Percentiles rank a stretch among this genome's conserved stretches.
Evolutionary conservation across 2,797 vertebrate species (phyloP).

Genomic region (Amblyraja radiata): DNA sequence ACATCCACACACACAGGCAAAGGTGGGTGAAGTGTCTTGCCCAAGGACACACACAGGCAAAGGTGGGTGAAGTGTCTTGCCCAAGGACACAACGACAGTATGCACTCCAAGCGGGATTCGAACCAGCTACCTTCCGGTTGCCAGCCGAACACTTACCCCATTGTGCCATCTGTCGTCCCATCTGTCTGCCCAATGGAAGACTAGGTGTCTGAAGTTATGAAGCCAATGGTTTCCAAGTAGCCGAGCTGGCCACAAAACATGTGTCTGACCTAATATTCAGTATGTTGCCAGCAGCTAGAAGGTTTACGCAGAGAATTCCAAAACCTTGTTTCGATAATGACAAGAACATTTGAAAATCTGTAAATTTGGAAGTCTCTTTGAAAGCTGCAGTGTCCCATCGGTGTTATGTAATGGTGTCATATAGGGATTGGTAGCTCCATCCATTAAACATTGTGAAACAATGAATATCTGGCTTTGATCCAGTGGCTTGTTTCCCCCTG

Average conservation of each 20-base stretch:
- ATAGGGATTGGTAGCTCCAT: background rate
- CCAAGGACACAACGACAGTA: no score
- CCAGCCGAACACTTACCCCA: no score
- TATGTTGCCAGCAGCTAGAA: background rate
- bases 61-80: no score
- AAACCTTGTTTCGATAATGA: background rate
- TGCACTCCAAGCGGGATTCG: no score
- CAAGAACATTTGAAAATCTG: background rate
- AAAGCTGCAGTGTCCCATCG: background rate
- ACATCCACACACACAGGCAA: no score
- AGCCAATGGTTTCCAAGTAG: background rate
- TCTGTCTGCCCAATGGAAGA: background rate
- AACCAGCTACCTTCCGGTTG: no score
- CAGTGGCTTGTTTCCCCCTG: background rate
- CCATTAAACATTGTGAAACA: background rate
- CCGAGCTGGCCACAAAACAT: background rate
- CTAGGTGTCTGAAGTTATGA: background rate
- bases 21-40: no score
- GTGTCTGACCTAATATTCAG: background rate
- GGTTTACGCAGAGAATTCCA: background rate
- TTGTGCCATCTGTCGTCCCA: no score
- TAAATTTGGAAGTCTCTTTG: background rate
- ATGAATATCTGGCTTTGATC: background rate
- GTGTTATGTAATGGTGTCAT: background rate
- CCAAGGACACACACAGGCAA: no score